Percentiles rank a stretch among this genome's conserved stretches.
Conservation (phyloP, 2,797 vertebrate species). For the Esox masquinongy region DNA sequence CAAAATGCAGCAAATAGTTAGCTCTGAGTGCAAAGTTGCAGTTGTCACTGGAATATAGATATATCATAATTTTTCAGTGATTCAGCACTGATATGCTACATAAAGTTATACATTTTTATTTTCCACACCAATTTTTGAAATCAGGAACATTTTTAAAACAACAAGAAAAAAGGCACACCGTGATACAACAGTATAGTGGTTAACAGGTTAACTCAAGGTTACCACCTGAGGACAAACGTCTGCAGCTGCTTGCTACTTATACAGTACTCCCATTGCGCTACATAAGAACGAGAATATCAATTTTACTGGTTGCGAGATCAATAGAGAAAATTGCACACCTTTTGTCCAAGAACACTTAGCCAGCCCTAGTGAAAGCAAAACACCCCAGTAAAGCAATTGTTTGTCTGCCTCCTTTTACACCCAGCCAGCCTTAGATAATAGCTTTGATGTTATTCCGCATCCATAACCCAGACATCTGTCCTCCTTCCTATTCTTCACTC, state of each 20-base stretch:
- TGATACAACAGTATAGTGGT: conserved; percentile 37
- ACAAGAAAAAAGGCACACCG: conserved; percentile 41
- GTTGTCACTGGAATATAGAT: conserved; percentile 43
- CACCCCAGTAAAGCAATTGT: conserved; percentile 58
- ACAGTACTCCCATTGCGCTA: conserved; percentile 19
- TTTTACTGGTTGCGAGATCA: conserved; percentile 59
- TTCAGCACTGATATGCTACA: conserved; percentile 1
- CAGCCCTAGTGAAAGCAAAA: conserved; percentile 42
- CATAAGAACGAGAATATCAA: conserved; percentile 51
- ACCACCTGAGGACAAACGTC: conserved; percentile 28
- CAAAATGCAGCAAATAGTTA: conserved; percentile 37
- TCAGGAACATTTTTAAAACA: conserved; percentile 23
- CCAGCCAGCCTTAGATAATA: conserved; percentile 44
- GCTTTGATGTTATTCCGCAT: conserved; percentile 46
- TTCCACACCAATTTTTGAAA: neutral
- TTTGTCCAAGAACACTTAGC: conserved; percentile 52
- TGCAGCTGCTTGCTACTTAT: conserved; percentile 30
- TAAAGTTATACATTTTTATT: neutral
- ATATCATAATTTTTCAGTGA: conserved; percentile 43
- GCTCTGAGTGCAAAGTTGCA: conserved; percentile 51
- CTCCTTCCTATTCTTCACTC: conserved; percentile 19
- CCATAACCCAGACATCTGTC: conserved; percentile 30
- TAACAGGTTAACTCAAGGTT: conserved; percentile 29
- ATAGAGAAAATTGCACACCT: conserved; percentile 70
- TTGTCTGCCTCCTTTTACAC: conserved; percentile 48